These are phyloP conservation scores for Pachypsylla venusta DNA, from an alignment of 1,140 invertebrate genomes.

Conservation along the genomic window DNA sequence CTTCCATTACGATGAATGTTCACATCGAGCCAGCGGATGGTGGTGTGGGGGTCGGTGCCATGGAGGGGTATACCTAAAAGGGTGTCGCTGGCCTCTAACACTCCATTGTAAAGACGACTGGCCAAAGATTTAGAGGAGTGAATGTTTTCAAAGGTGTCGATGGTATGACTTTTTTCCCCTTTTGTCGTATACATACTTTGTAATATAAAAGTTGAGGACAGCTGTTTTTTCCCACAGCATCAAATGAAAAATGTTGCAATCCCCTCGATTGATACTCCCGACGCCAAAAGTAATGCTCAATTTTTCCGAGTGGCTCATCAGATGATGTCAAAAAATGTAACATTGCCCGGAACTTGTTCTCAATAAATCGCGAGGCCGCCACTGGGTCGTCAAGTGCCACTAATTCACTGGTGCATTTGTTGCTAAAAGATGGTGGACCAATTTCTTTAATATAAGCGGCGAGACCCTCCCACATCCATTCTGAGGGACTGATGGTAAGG, in stretches of 20 bases:
- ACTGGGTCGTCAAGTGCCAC: conserved; percentile 24
- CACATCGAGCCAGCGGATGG: conserved; percentile 24
- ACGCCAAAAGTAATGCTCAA: conserved; percentile 21
- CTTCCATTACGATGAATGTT: conserved; percentile 19
- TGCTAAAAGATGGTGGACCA: conserved; percentile 14
- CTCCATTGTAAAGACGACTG: conserved; percentile 19
- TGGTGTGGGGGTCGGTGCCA: conserved; percentile 22
- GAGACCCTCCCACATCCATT: conserved; percentile 18
- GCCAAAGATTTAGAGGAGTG: conserved; percentile 17
- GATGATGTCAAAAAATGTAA: conserved; percentile 21
- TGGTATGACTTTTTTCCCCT: conserved; percentile 18
- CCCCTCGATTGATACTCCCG: conserved; percentile 20
- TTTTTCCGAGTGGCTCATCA: conserved; percentile 22
- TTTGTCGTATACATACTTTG: conserved; percentile 24
- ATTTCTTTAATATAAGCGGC: conserved; percentile 17
- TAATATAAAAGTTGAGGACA: conserved; percentile 18
- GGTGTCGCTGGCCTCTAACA: conserved; percentile 21
- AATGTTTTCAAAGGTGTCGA: conserved; percentile 18
- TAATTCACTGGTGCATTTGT: conserved; percentile 19
- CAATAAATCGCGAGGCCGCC: conserved; percentile 22
- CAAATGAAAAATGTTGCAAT: conserved; percentile 14
- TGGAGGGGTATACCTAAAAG: conserved; percentile 18
- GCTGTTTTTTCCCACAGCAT: conserved; percentile 22
- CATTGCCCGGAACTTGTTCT: conserved; percentile 23
- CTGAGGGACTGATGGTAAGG: conserved; percentile 16